These are phyloP conservation scores for Kryptopterus vitreolus DNA, from an alignment of 2,797 vertebrate genomes.

Conservation along the genomic window DNA sequence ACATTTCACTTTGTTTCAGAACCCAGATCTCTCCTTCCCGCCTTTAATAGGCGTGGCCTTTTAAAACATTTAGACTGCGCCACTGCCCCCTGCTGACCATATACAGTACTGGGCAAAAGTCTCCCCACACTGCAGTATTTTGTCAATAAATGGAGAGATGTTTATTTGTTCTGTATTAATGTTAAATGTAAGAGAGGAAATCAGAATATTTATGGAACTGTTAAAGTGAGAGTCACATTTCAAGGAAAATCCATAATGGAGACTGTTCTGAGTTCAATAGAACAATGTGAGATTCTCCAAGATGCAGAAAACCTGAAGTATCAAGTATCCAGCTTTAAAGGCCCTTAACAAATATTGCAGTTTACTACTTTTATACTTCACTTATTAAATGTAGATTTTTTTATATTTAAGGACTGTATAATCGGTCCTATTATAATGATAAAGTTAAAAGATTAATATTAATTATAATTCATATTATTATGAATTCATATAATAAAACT, in stretches of 20 bases:
- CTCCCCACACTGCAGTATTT: neutral
- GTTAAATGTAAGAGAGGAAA: no score
- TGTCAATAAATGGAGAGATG: no score
- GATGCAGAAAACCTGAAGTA: neutral
- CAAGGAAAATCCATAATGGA: neutral
- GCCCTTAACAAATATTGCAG: neutral
- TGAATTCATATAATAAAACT: no score
- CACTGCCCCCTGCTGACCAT: neutral
- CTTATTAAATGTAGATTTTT: neutral
- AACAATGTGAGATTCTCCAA: neutral
- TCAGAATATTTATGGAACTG: neutral
- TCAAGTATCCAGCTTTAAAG: neutral
- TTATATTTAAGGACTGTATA: neutral
- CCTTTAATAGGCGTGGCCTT: neutral
- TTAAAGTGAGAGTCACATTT: neutral
- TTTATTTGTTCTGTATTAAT: no score
- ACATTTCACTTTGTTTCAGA: no score
- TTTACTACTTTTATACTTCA: neutral
- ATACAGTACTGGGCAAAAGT: neutral
- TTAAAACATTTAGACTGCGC: neutral
- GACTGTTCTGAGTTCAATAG: neutral
- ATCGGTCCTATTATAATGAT: no score
- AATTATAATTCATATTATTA: no score
- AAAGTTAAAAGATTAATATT: no score
- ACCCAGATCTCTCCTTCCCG: neutral